These are phyloP conservation scores for Trigoniulus corallinus DNA, from an alignment of 1,140 invertebrate species.

Conservation along the genomic window DNA sequence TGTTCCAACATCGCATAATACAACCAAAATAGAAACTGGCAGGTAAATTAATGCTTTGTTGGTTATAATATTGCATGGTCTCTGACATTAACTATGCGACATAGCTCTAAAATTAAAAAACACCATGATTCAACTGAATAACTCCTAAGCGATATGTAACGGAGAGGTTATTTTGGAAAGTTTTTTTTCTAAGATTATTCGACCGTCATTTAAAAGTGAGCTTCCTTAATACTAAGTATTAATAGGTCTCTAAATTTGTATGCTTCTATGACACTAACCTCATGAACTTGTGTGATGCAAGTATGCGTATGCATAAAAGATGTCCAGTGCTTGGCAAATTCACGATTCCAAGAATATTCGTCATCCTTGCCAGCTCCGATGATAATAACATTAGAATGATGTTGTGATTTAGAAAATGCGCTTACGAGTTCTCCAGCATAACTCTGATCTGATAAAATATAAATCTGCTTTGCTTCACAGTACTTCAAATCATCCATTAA, in stretches of 20 bases:
- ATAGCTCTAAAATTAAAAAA: too few relatives aligned
- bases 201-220: too few relatives aligned
- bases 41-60: too few relatives aligned
- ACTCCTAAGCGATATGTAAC: too few relatives aligned
- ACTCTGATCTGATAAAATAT: constrained; percentile 33
- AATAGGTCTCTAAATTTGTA: neutral
- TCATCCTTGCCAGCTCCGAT: constrained; percentile 22
- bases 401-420: constrained; percentile 19
- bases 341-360: constrained; percentile 25
- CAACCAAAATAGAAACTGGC: too few relatives aligned
- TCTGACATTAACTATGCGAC: too few relatives aligned
- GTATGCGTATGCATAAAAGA: constrained; percentile 21
- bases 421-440: constrained; percentile 28
- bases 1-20: too few relatives aligned
- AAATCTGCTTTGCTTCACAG: constrained; percentile 31
- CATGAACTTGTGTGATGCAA: constrained; percentile 25
- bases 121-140: too few relatives aligned
- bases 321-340: constrained; percentile 28
- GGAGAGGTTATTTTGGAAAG: too few relatives aligned
- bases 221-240: constrained; percentile 9
- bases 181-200: too few relatives aligned
- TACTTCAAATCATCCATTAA: constrained; percentile 28
- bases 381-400: constrained; percentile 28
- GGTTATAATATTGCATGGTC: too few relatives aligned
- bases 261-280: constrained; percentile 18